phyloP scores from a whole-genome alignment of 2,113 vertebrate genomes.

The Callorhinus ursinus region DNA sequence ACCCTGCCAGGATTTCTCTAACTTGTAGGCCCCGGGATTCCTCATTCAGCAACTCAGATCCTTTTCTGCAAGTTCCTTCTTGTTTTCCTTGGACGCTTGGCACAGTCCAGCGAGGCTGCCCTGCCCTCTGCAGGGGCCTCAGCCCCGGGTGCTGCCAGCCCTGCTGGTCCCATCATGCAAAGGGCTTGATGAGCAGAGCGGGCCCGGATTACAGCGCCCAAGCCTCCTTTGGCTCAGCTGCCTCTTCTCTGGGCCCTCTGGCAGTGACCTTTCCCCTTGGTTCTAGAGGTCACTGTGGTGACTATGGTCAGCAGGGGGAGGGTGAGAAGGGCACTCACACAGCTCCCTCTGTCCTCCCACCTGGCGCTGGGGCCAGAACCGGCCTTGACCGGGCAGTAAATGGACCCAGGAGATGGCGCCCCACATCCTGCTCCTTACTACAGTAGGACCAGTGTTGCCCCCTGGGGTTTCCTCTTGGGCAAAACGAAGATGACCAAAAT shows the following conservation, averaged over 20 bases:
- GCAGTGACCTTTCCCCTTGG: background rate
- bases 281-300: background rate
- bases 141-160: background rate
- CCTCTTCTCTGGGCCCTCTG: background rate
- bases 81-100: background rate
- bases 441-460: background rate
- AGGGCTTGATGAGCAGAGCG: background rate
- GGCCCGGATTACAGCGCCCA: background rate
- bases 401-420: background rate
- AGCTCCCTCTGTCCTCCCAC: background rate
- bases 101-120: background rate
- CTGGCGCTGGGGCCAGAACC: background rate
- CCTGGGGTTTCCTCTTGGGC: background rate
- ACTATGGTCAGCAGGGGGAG: background rate
- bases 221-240: background rate
- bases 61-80: background rate
- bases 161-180: background rate
- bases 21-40: background rate
- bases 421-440: background rate
- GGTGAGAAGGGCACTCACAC: background rate
- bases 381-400: too few species aligned
- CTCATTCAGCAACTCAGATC: background rate
- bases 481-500: background rate
- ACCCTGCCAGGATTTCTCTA: background rate
- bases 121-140: background rate